Evolutionary conservation across 2,797 vertebrate species (phyloP).

Genomic region (Pogonophryne albipinna): DNA sequence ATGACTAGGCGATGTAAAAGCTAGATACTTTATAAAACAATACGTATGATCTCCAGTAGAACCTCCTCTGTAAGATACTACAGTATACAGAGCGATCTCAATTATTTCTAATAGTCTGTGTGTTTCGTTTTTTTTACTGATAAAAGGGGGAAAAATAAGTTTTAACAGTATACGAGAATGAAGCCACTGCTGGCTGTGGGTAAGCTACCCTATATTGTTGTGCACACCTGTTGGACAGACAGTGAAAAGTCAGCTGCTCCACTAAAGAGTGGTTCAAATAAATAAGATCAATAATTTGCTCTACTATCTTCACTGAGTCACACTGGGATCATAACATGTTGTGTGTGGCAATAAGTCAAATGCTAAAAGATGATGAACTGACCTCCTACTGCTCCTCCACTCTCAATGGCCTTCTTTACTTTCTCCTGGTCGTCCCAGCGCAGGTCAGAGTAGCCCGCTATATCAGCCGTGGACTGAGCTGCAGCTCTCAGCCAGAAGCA

Average conservation of each 20-base stretch:
- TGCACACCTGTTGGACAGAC: not conserved
- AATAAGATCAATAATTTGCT: not conserved
- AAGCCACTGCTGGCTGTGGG: not conserved
- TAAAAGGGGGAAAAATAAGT: not conserved
- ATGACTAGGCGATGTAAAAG: not conserved
- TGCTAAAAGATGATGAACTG: not conserved
- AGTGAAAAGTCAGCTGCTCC: not conserved
- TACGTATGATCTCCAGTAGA: not conserved
- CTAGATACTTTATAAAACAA: not conserved
- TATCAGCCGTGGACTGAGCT: slow-evolving; percentile 86
- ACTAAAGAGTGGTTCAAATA: not conserved
- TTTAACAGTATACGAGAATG: not conserved
- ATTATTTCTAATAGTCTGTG: not conserved
- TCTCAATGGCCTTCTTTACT: slow-evolving; percentile 94
- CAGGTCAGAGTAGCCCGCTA: slow-evolving; percentile 92
- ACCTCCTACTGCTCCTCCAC: slow-evolving; percentile 86
- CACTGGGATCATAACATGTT: not conserved
- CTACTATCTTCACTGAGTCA: not conserved
- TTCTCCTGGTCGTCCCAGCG: slow-evolving; percentile 98
- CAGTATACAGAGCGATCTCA: not conserved
- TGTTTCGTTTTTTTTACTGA: not conserved
- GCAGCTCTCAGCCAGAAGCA: slow-evolving; percentile 96
- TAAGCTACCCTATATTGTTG: not conserved
- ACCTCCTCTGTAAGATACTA: not conserved
- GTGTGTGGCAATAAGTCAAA: not conserved